Base-by-base conservation (phyloP, 2,113 vertebrate species). In the Turdus rufiventris region DNA sequence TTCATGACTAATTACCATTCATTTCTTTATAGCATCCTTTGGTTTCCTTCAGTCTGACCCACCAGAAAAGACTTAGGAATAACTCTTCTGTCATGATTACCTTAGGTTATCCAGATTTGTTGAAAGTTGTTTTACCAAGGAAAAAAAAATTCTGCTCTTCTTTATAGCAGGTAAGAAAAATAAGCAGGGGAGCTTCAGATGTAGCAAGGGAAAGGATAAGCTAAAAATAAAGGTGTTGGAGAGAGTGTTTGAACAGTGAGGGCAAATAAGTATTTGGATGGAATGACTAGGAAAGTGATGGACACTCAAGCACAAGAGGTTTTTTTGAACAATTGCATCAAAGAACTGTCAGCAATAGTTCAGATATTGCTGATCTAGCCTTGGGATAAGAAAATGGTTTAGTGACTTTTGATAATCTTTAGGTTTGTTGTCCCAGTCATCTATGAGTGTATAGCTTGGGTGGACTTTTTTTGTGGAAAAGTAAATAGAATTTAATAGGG, bases 401-500 rank as follows among this genome's bases (percentile, higher is more conserved):
- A 67, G 29, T 63, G 74, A 88, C 26, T 70, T 81, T 20, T 82
- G 66, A 93, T 21, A 70, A 94, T 33, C 4, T 58, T 70, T 50
- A 14, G 7, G 12, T 2, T 33, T 50, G 85, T 93, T 58, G 45
- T 82, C 31, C 36, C n/a, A 72, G 24, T 5, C 17, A 68, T 34
- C 38, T 74, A 4, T 36, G 24, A 82, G 6, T 57, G 3, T 45
- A 65, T 33, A 91, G 16, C 19, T 63, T 62, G 42, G 18, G 15
- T 67, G 29, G 70, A 79, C 12, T 6, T 51, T 25, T 25, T 53
- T n/a, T 65, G 33, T 56, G 7, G 13, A 79, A 88, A 90, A 76
- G n/a, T 73, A 61, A 73, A 90, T 42, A 23, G 5, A 84, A 91
- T 89, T 84, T 87, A 67, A 78, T 78, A 75, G 91, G 82, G 23